These are phyloP conservation scores for Rhimphoctona megacephalus DNA, from an alignment of 2,888 invertebrate species.

Conservation along the genomic window DNA sequence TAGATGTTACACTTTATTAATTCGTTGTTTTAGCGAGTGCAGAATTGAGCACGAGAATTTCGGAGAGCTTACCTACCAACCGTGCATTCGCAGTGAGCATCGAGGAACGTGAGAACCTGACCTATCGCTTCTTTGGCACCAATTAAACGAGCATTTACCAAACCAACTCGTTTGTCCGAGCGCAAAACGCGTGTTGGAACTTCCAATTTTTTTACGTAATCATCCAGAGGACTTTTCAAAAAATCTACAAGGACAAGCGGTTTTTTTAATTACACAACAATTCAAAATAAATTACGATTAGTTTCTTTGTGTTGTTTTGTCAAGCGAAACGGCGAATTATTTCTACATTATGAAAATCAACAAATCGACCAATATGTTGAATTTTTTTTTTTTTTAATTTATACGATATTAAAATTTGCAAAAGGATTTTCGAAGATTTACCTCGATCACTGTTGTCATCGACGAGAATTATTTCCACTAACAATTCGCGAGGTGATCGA, in stretches of 20 bases:
- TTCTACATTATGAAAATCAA: neutral
- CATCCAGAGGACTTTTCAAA: slow-evolving; percentile 88
- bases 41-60: slow-evolving; percentile 49
- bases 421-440: slow-evolving; percentile 79
- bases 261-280: neutral
- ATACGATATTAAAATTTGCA: neutral
- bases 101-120: slow-evolving; percentile 94
- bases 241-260: slow-evolving; percentile 85
- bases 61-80: slow-evolving; percentile 87
- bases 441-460: slow-evolving; percentile 96
- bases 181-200: slow-evolving; percentile 89
- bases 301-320: neutral
- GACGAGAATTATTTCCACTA: slow-evolving; percentile 94
- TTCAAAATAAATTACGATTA: neutral
- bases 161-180: slow-evolving; percentile 89
- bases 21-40: slow-evolving; percentile 28
- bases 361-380: neutral
- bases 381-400: neutral
- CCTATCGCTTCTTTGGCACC: slow-evolving; percentile 91
- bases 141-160: slow-evolving; percentile 93
- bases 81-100: slow-evolving; percentile 97
- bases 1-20: neutral
- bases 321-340: neutral
- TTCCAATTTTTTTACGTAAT: slow-evolving; percentile 88
- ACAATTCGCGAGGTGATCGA: slow-evolving; percentile 91